These are phyloP conservation scores for Andrena flavipes DNA, from an alignment of 2,888 invertebrate species.

Conservation along the genomic window DNA sequence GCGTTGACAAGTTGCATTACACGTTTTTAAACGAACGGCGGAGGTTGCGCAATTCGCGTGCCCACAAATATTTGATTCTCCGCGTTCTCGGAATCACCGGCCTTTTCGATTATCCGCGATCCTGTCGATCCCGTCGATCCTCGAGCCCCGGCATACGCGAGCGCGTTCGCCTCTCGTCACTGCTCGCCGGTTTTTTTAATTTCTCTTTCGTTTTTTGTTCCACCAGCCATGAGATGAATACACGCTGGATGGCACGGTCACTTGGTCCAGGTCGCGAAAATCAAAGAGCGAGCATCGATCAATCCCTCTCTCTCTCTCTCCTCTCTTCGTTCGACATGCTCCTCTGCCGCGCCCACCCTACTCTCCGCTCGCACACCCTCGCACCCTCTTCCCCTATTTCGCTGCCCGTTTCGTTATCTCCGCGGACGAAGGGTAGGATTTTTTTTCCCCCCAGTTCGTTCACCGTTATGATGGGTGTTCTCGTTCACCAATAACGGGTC, in stretches of 20 bases:
- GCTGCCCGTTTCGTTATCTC: conserved; percentile 41
- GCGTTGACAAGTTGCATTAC: conserved; percentile 27
- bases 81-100: conserved; percentile 43
- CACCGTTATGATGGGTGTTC: conserved; percentile 62
- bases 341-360: conserved; percentile 2
- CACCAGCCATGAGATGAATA: conserved; percentile 69
- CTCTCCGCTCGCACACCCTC: conserved; percentile 7
- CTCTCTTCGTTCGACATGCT: conserved; percentile 3
- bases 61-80: conserved; percentile 44
- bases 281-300: conserved; percentile 70
- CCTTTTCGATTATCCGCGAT: conserved; percentile 53
- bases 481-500: conserved; percentile 71
- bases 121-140: conserved; percentile 49
- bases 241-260: conserved; percentile 61
- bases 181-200: conserved; percentile 51
- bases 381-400: not conserved
- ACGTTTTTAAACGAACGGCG: conserved; percentile 12
- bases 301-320: conserved; percentile 50
- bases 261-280: conserved; percentile 69
- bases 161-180: conserved; percentile 44
- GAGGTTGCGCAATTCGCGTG: not conserved
- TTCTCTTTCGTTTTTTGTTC: conserved; percentile 63
- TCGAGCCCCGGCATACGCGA: conserved; percentile 14
- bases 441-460: conserved; percentile 55
- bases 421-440: conserved; percentile 31